phyloP scores from a whole-genome alignment of 2,797 vertebrate species.

The Rhodeus uyekii region DNA sequence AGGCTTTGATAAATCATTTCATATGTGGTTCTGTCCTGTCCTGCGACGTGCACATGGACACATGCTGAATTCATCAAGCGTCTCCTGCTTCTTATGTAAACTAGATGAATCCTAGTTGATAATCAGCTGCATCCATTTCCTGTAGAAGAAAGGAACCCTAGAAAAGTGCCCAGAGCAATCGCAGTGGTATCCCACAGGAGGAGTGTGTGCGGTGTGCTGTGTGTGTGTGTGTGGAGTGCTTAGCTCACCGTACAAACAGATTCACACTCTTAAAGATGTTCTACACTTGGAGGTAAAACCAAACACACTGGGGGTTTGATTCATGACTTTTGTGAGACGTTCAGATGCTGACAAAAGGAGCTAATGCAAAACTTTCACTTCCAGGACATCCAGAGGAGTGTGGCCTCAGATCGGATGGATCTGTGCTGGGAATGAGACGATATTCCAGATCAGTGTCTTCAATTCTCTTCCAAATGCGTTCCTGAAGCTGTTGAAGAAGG shows the following conservation, averaged over 20 bases:
- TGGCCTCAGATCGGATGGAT: background rate
- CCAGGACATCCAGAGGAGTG: conserved; percentile 2
- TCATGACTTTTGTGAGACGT: background rate
- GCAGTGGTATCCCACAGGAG: conserved; percentile 76
- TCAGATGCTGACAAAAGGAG: background rate
- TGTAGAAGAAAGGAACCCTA: conserved; percentile 84
- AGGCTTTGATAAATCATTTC: conserved; percentile 58
- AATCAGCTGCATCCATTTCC: conserved; percentile 88
- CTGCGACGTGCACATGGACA: conserved; percentile 32
- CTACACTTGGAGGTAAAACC: conserved; percentile 3
- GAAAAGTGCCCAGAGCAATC: conserved; percentile 88
- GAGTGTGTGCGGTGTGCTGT: conserved; percentile 21
- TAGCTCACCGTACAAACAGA: conserved; percentile 4
- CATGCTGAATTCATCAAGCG: conserved; percentile 80
- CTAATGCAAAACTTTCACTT: background rate
- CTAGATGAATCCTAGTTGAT: conserved; percentile 88
- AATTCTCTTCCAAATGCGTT: conserved; percentile 3
- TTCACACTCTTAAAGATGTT: conserved; percentile 6
- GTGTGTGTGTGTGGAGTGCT: background rate
- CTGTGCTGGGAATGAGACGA: background rate
- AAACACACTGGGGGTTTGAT: conserved; percentile 12
- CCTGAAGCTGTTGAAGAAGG: conserved; percentile 3
- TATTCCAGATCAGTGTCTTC: background rate
- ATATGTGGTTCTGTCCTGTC: conserved; percentile 58
- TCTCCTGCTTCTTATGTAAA: conserved; percentile 83